Evolutionary conservation across 2,113 vertebrate species (phyloP).

Genomic region (Cryptomyrus ogoouensis): DNA sequence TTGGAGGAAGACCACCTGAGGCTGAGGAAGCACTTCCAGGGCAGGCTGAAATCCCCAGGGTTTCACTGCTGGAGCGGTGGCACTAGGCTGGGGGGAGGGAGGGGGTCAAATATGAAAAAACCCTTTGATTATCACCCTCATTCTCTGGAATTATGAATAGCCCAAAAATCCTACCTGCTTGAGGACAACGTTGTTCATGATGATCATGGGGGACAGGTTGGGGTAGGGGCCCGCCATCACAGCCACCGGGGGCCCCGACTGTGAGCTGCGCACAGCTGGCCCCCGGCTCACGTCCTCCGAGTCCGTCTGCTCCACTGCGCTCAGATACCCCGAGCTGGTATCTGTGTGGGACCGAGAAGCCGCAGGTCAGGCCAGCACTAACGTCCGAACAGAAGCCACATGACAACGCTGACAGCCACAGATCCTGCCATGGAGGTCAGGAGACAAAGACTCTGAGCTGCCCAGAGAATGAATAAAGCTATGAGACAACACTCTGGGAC

Average conservation of each 20-base stretch:
- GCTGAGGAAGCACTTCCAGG: conserved; percentile 75
- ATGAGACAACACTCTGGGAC: background rate
- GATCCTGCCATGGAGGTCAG: background rate
- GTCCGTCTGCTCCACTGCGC: conserved; percentile 74
- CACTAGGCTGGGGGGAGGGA: conserved; percentile 38
- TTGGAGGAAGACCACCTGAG: conserved; percentile 74
- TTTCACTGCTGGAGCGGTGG: conserved; percentile 54
- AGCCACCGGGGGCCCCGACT: conserved; percentile 46
- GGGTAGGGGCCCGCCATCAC: conserved; percentile 60
- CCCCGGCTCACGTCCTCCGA: conserved; percentile 63
- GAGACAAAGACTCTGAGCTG: background rate
- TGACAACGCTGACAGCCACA: background rate
- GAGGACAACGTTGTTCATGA: conserved; percentile 82
- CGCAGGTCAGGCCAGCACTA: background rate
- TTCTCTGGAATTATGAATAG: background rate
- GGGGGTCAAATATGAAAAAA: background rate
- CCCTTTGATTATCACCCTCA: too few relatives aligned
- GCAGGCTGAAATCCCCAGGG: conserved; percentile 76
- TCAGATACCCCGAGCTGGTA: conserved; percentile 76
- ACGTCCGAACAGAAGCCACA: background rate
- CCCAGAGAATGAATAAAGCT: background rate
- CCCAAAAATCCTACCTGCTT: conserved; percentile 66
- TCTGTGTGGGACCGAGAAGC: conserved; percentile 53
- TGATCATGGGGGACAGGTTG: conserved; percentile 69
- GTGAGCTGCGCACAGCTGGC: conserved; percentile 43